Evolutionary conservation across 2,113 vertebrate genomes (phyloP).

Genomic region (Saccopteryx leptura): DNA sequence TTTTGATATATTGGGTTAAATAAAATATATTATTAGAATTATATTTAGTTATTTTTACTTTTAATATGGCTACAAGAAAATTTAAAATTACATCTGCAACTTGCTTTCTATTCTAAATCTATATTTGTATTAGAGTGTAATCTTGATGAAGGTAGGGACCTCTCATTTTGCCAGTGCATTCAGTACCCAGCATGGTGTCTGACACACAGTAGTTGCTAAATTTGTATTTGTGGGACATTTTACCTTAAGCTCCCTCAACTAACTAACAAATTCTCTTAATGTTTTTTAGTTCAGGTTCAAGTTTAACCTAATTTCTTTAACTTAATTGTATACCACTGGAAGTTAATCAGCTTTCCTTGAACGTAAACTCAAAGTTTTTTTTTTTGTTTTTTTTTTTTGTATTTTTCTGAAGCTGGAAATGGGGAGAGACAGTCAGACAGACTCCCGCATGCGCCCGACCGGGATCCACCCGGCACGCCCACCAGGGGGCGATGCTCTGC

Average conservation of each 20-base stretch:
- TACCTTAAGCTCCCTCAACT: background rate
- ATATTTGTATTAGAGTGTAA: background rate
- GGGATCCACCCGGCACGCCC: too few relatives aligned
- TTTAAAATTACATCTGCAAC: background rate
- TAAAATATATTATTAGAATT: constrained; percentile 33
- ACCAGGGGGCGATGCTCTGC: too few relatives aligned
- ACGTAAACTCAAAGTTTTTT: constrained; percentile 16
- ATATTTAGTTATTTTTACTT: constrained; percentile 29
- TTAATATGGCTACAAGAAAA: background rate
- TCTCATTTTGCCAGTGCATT: background rate
- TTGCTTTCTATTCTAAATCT: constrained; percentile 17
- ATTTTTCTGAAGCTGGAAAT: too few relatives aligned
- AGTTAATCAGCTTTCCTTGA: constrained; percentile 49
- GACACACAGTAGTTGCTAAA: background rate
- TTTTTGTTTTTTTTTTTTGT: too few relatives aligned
- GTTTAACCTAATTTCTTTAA: constrained; percentile 19
- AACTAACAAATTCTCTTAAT: constrained; percentile 38
- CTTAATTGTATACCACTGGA: constrained; percentile 11
- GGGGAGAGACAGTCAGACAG: too few relatives aligned
- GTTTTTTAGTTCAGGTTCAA: constrained; percentile 27
- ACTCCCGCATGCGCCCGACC: too few relatives aligned
- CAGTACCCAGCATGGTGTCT: background rate
- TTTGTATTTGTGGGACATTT: background rate
- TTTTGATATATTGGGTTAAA: constrained; percentile 32
- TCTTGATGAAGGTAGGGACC: background rate